Evolutionary conservation across 2,797 vertebrate species (phyloP).

Genomic region (Neomorphus geoffroyi): DNA sequence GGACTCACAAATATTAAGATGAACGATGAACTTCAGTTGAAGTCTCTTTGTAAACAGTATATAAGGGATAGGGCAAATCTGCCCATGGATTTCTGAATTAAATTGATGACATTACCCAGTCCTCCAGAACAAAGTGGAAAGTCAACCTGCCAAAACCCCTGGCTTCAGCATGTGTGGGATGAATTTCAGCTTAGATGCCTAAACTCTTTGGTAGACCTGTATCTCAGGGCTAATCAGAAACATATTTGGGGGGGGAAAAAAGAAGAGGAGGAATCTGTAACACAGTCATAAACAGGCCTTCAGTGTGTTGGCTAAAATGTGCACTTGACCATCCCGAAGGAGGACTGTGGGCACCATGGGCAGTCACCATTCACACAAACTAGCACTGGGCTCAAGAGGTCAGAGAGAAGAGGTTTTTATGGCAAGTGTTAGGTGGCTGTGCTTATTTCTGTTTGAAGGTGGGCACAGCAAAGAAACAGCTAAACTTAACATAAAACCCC

Average conservation of each 20-base stretch:
- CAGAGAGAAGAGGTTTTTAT: background rate
- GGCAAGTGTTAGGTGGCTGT: background rate
- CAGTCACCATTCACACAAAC: background rate
- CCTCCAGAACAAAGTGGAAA: background rate
- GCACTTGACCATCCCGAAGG: background rate
- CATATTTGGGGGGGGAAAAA: accelerated
- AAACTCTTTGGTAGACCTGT: background rate
- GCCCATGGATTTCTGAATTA: background rate
- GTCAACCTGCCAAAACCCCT: background rate
- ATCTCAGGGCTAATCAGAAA: background rate
- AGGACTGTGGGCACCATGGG: background rate
- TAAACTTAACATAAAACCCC: background rate
- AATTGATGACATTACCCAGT: background rate
- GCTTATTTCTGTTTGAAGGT: background rate
- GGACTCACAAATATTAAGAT: background rate
- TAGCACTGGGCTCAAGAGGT: background rate
- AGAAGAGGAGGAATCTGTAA: background rate
- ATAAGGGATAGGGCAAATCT: background rate
- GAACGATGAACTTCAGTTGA: background rate
- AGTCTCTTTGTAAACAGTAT: background rate
- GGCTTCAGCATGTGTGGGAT: background rate
- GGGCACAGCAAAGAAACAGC: background rate
- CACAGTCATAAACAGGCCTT: background rate
- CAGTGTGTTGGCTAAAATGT: background rate
- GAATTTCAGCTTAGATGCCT: background rate